A percentile compares a stretch with the other conserved stretches of the same genome.
These are phyloP conservation scores for Sinelater perroti DNA, from an alignment of 2,888 invertebrate genomes.

Conservation along the genomic window DNA sequence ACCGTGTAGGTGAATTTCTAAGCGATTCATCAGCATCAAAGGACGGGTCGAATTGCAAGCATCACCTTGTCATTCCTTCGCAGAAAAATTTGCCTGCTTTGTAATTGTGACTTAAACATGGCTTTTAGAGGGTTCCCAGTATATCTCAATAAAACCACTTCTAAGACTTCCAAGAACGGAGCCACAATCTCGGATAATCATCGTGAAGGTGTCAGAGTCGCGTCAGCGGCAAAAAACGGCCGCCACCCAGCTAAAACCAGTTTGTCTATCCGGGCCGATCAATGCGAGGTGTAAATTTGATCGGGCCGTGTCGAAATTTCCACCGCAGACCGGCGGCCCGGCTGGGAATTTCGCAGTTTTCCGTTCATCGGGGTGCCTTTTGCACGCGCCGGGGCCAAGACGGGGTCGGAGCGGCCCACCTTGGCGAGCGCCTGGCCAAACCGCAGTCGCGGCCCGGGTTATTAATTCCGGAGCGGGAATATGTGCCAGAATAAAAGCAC, in stretches of 20 bases:
- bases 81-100: too few species aligned
- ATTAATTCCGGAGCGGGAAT: constrained; percentile 28
- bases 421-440: constrained; percentile 20
- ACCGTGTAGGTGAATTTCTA: too few species aligned
- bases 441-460: constrained; percentile 20
- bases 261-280: constrained; percentile 11
- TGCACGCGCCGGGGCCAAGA: constrained; percentile 10
- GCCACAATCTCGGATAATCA: neutral
- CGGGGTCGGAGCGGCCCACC: constrained; percentile 10
- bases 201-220: constrained; percentile 20
- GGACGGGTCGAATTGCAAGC: too few species aligned
- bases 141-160: too few species aligned
- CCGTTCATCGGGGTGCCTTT: constrained; percentile 7
- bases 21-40: too few species aligned
- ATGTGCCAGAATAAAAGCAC: constrained; percentile 23
- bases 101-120: too few species aligned
- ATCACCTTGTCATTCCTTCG: too few species aligned
- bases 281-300: constrained; percentile 23
- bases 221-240: constrained; percentile 12
- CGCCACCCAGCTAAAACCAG: constrained; percentile 19
- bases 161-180: too few species aligned
- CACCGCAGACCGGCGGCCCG: constrained; percentile 3
- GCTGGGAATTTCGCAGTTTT: constrained; percentile 23
- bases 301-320: constrained; percentile 18
- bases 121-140: too few species aligned